Conservation (phyloP, 2,888 invertebrate species). For the Netelia virgata region DNA sequence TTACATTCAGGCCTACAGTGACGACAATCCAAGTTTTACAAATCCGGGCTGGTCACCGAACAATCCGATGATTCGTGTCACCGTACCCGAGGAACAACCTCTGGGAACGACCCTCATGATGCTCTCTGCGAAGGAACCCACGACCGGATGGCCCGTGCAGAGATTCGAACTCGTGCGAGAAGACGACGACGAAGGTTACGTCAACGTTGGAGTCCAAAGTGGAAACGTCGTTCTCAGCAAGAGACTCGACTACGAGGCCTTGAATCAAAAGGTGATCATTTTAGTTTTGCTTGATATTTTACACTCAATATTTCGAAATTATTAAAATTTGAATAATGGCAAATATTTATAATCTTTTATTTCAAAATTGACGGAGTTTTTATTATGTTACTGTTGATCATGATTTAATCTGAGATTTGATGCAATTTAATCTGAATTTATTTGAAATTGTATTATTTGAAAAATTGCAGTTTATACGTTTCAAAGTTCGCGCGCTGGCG, state of each 20-base stretch:
- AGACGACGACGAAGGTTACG: constrained; percentile 80
- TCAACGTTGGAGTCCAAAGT: constrained; percentile 87
- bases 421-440: not conserved
- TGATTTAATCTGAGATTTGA: not conserved
- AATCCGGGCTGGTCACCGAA: constrained; percentile 91
- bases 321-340: not conserved
- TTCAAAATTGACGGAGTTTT: not conserved
- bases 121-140: constrained; percentile 90
- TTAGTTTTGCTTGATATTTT: not conserved
- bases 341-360: not conserved
- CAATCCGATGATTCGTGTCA: constrained; percentile 89
- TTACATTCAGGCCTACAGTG: constrained; percentile 92
- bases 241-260: constrained; percentile 91
- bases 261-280: constrained; percentile 86
- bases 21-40: constrained; percentile 91
- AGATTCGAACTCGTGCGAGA: constrained; percentile 84
- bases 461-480: constrained; percentile 82
- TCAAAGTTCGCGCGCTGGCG: constrained; percentile 85
- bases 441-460: not conserved
- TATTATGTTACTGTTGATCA: not conserved
- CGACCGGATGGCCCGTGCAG: constrained; percentile 88
- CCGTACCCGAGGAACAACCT: constrained; percentile 91
- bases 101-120: constrained; percentile 90
- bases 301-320: not conserved
- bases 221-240: constrained; percentile 91